phyloP scores from a whole-genome alignment of 1,140 invertebrate genomes.

The Venturia canescens region DNA sequence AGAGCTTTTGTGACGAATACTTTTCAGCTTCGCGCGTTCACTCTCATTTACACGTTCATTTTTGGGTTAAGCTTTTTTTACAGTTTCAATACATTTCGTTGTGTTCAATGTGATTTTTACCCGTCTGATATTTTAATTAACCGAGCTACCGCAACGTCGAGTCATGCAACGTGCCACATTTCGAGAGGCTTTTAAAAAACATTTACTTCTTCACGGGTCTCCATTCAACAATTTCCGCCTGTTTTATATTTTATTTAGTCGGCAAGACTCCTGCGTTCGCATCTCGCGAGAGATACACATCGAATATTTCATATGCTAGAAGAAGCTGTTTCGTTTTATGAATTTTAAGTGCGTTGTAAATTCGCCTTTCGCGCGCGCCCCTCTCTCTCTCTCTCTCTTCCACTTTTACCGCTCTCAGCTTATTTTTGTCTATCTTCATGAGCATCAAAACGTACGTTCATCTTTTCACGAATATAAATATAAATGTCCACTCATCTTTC shows the following conservation, averaged over 20 bases:
- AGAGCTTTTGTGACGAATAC: too few relatives aligned
- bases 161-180: neutral
- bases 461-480: slow-evolving; percentile 24
- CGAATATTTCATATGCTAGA: slow-evolving; percentile 67
- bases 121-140: neutral
- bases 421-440: too few relatives aligned
- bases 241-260: too few relatives aligned
- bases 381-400: slow-evolving; percentile 30
- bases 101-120: too few relatives aligned
- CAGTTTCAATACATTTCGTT: too few relatives aligned
- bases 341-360: slow-evolving; percentile 56
- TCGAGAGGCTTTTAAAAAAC: slow-evolving; percentile 55
- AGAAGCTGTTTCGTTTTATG: slow-evolving; percentile 52
- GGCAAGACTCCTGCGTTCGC: too few relatives aligned
- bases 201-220: slow-evolving; percentile 30
- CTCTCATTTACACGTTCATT: too few relatives aligned
- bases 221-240: too few relatives aligned
- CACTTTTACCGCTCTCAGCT: neutral
- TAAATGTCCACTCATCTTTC: too few relatives aligned
- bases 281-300: slow-evolving; percentile 53
- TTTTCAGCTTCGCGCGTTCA: too few relatives aligned
- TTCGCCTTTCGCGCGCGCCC: slow-evolving; percentile 33
- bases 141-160: neutral
- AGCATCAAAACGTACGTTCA: too few relatives aligned
- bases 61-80: too few relatives aligned